Evolutionary conservation across 2,113 vertebrate genomes (phyloP).

Genomic region (Panurus biarmicus): DNA sequence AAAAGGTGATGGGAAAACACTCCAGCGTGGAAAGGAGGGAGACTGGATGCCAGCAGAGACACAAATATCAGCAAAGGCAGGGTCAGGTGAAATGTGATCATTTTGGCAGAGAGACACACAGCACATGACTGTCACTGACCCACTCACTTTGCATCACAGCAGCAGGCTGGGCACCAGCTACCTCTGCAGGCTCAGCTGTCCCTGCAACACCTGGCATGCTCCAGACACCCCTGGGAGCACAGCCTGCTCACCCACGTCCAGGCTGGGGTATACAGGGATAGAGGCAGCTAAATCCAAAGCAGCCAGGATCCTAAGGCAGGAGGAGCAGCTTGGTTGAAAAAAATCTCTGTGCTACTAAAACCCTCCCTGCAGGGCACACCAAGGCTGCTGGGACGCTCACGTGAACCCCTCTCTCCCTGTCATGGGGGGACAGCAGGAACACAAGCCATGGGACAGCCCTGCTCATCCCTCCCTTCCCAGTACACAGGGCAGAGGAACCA

Average conservation of each 20-base stretch:
- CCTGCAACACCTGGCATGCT: background rate
- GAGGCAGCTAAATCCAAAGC: background rate
- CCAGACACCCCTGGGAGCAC: background rate
- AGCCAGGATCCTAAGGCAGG: background rate
- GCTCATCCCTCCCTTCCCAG: background rate
- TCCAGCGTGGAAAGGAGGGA: background rate
- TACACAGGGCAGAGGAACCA: background rate
- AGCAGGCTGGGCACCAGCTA: background rate
- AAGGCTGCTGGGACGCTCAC: accelerated
- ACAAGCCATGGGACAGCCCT: background rate
- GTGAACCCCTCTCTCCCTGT: accelerated
- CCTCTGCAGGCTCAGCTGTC: background rate
- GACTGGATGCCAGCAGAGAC: background rate
- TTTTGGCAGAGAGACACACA: background rate
- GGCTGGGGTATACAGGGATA: accelerated
- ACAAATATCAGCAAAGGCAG: background rate
- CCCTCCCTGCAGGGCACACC: background rate
- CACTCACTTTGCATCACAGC: accelerated
- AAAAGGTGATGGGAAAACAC: background rate
- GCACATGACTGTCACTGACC: background rate
- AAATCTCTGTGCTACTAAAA: accelerated
- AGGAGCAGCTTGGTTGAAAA: background rate
- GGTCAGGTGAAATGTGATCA: background rate
- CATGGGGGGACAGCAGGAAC: accelerated
- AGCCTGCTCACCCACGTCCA: background rate